Evolutionary conservation across 2,888 invertebrate species (phyloP), one percentile per base, ranked within the genome.

Genomic region (Hirtodrosophila histrioides): DNA sequence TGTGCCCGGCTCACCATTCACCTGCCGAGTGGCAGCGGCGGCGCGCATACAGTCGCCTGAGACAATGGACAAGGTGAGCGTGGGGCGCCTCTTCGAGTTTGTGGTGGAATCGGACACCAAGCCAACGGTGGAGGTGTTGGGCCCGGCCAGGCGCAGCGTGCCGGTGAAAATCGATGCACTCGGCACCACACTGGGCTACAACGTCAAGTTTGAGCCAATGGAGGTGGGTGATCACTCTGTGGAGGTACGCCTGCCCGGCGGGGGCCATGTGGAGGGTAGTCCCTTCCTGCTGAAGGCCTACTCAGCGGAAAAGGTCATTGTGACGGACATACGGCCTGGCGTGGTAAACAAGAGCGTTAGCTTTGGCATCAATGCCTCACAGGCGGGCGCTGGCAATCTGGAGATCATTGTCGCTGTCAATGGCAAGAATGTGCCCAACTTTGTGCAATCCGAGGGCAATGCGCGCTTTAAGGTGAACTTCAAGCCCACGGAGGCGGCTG

Each of bases 321-420:
- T 99, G 8, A 97, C 97, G 0, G 98, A 98, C 86, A 97, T 99
- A 76, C 96, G 96, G 10, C 96, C 96, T 5, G 97, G 97, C 1
- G 94, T 96, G 35, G 97, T 98, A 23, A 97, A 98, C 11, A 96
- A 97, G 90, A 97, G 97, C 6, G 97, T 98, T 4, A 97, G 97
- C 66, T 99, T 99, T 90, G 97, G 97, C 82, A 98, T 98, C 93
- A 95, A 95, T 85, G 95, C 95, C 49, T 95, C 95, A 0, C 95
- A 95, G 89, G 95, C 95, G 17, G 97, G 99, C 69, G 98, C 98
- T 48, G 99, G 99, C 24, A 99, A 99, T 92, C 93, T 99, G 89
- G 99, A 99, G 92, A 99, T 99, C 55, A 98, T 99, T 67, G 98
- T 99, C 0, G 98, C 98, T 0, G 98, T 98, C 2, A 97, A 96